A percentile compares a stretch with the other conserved stretches of the same genome.
These are phyloP conservation scores for Riparia riparia DNA, from an alignment of 2,113 vertebrate genomes.

Conservation along the genomic window DNA sequence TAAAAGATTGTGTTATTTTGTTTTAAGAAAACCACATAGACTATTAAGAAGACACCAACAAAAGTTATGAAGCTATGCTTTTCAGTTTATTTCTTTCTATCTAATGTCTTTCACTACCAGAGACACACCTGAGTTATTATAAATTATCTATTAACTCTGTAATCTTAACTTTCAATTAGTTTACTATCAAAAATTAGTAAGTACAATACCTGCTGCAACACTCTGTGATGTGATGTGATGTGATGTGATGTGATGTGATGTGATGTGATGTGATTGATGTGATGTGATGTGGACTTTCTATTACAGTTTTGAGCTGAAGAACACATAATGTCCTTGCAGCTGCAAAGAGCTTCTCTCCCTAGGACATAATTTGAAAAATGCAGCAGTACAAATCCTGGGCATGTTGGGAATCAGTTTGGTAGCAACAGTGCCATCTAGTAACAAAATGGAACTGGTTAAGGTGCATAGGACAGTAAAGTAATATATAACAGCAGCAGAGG, in stretches of 20 bases:
- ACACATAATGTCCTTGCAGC: rapidly evolving
- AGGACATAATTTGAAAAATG: background rate
- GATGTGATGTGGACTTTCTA: background rate
- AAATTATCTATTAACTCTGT: background rate
- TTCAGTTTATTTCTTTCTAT: background rate
- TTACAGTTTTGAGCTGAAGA: background rate
- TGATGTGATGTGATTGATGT: no score
- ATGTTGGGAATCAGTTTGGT: background rate
- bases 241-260: no score
- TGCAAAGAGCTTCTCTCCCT: background rate
- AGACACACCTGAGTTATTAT: background rate
- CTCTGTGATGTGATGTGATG: background rate
- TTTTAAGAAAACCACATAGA: background rate
- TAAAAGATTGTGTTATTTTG: background rate
- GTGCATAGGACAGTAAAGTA: background rate
- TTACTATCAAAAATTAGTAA: background rate
- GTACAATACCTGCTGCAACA: background rate
- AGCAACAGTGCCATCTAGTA: background rate
- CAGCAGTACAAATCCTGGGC: background rate
- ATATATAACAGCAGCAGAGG: background rate
- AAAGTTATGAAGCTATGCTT: background rate
- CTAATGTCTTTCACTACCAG: background rate
- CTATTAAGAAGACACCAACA: background rate
- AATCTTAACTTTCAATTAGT: background rate
- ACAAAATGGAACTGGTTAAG: background rate